Evolutionary conservation across 2,797 vertebrate genomes (phyloP).

Genomic region (Thamnophis elegans): DNA sequence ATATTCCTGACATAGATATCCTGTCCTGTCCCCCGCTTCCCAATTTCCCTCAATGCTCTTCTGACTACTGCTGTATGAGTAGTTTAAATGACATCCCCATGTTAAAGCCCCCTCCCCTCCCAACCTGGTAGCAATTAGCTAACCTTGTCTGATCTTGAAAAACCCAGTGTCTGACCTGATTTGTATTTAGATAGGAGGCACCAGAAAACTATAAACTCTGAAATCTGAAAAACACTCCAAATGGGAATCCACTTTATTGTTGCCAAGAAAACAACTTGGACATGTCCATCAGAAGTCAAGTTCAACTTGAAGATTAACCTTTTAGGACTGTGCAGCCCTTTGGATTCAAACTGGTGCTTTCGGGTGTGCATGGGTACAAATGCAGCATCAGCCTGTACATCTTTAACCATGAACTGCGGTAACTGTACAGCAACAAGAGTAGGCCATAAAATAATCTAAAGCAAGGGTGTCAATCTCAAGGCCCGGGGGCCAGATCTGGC

Average conservation of each 20-base stretch:
- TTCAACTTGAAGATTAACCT: background rate
- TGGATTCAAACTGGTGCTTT: background rate
- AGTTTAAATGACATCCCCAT: background rate
- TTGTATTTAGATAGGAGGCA: background rate
- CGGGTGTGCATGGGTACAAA: background rate
- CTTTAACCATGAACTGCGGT: background rate
- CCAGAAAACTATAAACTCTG: background rate
- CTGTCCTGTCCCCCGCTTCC: too few relatives aligned
- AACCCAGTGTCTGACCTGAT: background rate
- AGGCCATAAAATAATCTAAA: background rate
- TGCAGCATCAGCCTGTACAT: background rate
- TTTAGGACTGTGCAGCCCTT: background rate
- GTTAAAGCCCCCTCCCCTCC: background rate
- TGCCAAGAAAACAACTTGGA: background rate
- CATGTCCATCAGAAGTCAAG: background rate
- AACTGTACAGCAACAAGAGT: background rate
- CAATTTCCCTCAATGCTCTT: background rate
- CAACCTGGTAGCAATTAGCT: background rate
- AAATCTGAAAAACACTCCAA: background rate
- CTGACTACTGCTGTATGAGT: too few relatives aligned
- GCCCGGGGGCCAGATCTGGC: too few relatives aligned
- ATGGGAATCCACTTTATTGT: background rate
- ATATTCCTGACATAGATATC: background rate
- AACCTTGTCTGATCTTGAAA: background rate
- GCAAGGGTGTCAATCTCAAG: too few relatives aligned